These are phyloP conservation scores for Sphenodon punctatus DNA, from an alignment of 2,797 vertebrate species.

Conservation along the genomic window DNA sequence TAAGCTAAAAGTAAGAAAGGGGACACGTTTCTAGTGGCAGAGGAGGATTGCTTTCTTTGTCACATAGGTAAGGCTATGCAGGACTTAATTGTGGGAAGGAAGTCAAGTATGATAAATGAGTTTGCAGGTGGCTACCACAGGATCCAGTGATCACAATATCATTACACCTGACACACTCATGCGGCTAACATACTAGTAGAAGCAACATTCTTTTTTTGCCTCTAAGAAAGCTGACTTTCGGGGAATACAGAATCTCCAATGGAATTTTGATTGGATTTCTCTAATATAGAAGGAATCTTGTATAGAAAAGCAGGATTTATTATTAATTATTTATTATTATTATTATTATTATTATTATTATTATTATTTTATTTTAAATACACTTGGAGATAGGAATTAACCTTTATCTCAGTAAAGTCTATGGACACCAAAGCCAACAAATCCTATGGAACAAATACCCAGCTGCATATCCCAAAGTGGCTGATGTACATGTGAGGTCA, in stretches of 20 bases:
- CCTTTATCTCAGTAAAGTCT: no score
- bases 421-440: no score
- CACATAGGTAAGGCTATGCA: neutral
- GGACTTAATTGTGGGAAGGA: neutral
- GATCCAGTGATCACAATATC: neutral
- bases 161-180: neutral
- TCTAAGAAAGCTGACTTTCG: neutral
- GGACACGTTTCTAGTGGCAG: accelerated
- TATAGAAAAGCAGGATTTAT: neutral
- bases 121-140: neutral
- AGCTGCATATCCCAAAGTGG: no score
- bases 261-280: neutral
- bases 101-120: neutral
- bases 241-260: no score
- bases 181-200: neutral
- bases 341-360: no score
- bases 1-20: neutral
- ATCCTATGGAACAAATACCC: no score
- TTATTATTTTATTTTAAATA: no score
- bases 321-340: no score
- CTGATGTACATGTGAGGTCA: no score
- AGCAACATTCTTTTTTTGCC: neutral
- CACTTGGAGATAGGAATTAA: no score
- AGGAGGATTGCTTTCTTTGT: neutral
- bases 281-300: neutral